Percentiles rank a stretch among this genome's conserved stretches.
These are phyloP conservation scores for Microdon myrmicae DNA, from an alignment of 2,888 invertebrate genomes.

Conservation along the genomic window DNA sequence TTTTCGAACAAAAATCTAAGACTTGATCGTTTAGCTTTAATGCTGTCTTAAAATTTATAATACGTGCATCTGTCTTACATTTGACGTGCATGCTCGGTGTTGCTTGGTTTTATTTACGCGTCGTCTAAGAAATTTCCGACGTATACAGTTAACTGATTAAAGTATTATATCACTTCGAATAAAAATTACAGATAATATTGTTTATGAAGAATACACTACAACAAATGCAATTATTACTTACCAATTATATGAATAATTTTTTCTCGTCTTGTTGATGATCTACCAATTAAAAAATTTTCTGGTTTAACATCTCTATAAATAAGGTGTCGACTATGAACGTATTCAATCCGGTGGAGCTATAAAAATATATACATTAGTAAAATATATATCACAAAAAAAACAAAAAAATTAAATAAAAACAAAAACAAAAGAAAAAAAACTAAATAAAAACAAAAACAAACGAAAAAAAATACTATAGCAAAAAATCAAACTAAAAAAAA, in stretches of 20 bases:
- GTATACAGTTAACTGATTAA: too few relatives aligned
- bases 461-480: slow-evolving; percentile 9
- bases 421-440: background rate
- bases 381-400: background rate
- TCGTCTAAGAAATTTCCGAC: too few relatives aligned
- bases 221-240: slow-evolving; percentile 64
- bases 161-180: too few relatives aligned
- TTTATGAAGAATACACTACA: background rate
- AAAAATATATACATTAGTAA: slow-evolving; percentile 13
- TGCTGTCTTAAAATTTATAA: too few relatives aligned
- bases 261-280: slow-evolving; percentile 96
- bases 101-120: too few relatives aligned
- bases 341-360: slow-evolving; percentile 98
- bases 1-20: too few relatives aligned
- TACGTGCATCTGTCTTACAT: too few relatives aligned
- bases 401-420: too few relatives aligned
- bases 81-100: too few relatives aligned
- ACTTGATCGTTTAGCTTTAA: too few relatives aligned
- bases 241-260: slow-evolving; percentile 99
- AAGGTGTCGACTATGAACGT: slow-evolving; percentile 98
- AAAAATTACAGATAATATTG: background rate
- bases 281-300: slow-evolving; percentile 99
- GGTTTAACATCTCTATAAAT: slow-evolving; percentile 99
- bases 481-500: slow-evolving; percentile 7
- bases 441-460: slow-evolving; percentile 26